These are phyloP conservation scores for Thinocorus orbignyianus DNA, from an alignment of 2,113 vertebrate genomes.

Conservation along the genomic window DNA sequence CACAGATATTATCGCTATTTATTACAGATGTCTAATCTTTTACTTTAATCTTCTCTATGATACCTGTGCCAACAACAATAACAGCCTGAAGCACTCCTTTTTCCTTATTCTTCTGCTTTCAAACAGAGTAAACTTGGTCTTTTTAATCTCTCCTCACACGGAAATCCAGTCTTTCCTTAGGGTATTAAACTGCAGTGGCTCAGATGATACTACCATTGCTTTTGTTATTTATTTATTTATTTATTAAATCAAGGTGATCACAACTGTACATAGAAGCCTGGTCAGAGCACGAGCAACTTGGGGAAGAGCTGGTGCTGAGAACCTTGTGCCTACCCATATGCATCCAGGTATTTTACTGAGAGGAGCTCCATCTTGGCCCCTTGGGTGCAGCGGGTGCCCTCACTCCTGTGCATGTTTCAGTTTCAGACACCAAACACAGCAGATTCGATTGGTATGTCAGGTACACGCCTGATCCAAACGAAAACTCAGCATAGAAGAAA, in stretches of 20 bases:
- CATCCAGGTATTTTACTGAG: not conserved
- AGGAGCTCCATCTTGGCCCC: not conserved
- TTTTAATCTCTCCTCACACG: not conserved
- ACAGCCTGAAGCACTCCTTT: not conserved
- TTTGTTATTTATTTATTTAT: not conserved
- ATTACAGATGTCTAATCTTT: not conserved
- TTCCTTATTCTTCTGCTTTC: not conserved
- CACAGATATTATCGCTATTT: not conserved
- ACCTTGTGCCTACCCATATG: not conserved
- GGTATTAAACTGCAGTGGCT: not conserved
- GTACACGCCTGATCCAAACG: not conserved
- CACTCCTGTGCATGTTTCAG: accelerated
- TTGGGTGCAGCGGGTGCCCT: not conserved
- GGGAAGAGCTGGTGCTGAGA: not conserved
- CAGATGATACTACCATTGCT: not conserved
- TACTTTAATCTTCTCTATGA: not conserved
- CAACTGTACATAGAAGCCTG: not conserved
- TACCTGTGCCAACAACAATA: not conserved
- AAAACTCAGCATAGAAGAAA: not conserved
- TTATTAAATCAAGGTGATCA: not conserved
- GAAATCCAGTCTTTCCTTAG: not conserved
- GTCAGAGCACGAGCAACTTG: not conserved
- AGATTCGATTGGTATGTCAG: not conserved
- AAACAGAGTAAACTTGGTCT: not conserved
- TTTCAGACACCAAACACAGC: accelerated